Percentiles rank a stretch among this genome's conserved stretches.
Conservation (phyloP, 2,113 vertebrate species). For the Ceyx melanurus region DNA sequence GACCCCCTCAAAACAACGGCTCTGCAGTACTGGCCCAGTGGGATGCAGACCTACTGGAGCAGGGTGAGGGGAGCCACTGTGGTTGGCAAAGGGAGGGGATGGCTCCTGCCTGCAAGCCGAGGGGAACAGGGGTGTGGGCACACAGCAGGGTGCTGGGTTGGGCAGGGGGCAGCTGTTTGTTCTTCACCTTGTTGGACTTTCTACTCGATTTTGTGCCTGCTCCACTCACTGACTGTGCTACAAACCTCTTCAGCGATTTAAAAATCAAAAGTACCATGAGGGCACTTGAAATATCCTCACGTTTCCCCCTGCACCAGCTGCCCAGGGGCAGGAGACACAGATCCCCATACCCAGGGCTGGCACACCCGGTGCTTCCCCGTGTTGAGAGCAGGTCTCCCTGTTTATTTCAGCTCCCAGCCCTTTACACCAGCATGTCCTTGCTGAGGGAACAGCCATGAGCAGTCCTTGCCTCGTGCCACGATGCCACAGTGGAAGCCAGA, state of each 20-base stretch:
- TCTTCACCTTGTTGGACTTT: not conserved
- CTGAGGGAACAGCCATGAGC: not conserved
- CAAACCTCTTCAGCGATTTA: conserved; percentile 51
- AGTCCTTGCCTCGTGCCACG: rapidly evolving
- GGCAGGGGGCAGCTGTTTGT: not conserved
- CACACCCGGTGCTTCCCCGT: not conserved
- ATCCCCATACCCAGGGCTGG: not conserved
- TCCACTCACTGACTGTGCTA: not conserved
- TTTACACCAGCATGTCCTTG: rapidly evolving
- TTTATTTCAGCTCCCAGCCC: not conserved
- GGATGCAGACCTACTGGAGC: not conserved
- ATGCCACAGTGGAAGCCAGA: not conserved
- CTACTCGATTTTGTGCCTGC: conserved; percentile 41
- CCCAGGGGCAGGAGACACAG: not conserved
- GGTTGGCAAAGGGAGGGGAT: not conserved
- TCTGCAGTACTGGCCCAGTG: not conserved
- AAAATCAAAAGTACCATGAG: conserved; percentile 33
- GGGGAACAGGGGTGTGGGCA: rapidly evolving
- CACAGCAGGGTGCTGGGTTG: not conserved
- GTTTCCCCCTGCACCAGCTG: not conserved
- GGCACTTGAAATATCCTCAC: not conserved
- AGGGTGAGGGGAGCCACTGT: rapidly evolving
- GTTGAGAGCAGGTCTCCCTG: rapidly evolving
- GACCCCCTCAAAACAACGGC: not conserved
- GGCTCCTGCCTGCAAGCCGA: not conserved